These are phyloP conservation scores for Hemitrygon akajei DNA, from an alignment of 2,797 vertebrate species.

Conservation along the genomic window DNA sequence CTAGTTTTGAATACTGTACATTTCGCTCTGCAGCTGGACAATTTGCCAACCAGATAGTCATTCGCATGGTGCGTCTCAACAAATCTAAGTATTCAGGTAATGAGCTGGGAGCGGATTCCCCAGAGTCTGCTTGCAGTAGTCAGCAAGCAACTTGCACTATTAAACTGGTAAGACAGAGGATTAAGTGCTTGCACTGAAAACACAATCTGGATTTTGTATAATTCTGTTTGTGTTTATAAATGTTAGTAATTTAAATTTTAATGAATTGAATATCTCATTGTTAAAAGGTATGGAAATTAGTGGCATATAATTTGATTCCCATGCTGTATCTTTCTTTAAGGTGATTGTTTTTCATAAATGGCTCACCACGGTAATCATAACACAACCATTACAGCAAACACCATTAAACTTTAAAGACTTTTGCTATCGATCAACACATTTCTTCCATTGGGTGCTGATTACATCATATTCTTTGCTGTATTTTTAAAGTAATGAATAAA, in stretches of 20 bases:
- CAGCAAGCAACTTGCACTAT: slow-evolving; percentile 62
- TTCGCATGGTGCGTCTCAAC: slow-evolving; percentile 16
- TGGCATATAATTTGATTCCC: slow-evolving; percentile 14
- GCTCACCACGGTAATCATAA: slow-evolving; percentile 35
- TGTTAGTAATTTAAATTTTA: slow-evolving; percentile 37
- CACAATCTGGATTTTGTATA: slow-evolving; percentile 28
- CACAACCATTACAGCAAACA: slow-evolving; percentile 36
- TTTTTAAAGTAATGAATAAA: not conserved
- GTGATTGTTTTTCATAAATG: slow-evolving; percentile 38
- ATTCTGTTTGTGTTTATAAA: slow-evolving; percentile 37
- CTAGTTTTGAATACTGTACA: not conserved
- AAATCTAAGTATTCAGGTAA: slow-evolving; percentile 32
- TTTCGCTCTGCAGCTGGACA: not conserved
- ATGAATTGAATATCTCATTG: slow-evolving; percentile 37
- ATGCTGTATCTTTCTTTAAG: not conserved
- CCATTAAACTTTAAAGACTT: slow-evolving; percentile 36
- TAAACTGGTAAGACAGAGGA: slow-evolving; percentile 63
- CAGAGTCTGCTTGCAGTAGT: slow-evolving; percentile 57
- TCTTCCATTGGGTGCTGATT: slow-evolving; percentile 18
- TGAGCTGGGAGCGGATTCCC: slow-evolving; percentile 55
- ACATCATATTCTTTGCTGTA: slow-evolving; percentile 29
- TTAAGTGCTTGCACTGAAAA: slow-evolving; percentile 57
- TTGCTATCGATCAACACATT: slow-evolving; percentile 11
- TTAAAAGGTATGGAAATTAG: slow-evolving; percentile 35
- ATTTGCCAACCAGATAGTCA: slow-evolving; percentile 30